These are phyloP conservation scores for Tenthredo scrophulariae DNA, from an alignment of 2,888 invertebrate species.

Conservation along the genomic window DNA sequence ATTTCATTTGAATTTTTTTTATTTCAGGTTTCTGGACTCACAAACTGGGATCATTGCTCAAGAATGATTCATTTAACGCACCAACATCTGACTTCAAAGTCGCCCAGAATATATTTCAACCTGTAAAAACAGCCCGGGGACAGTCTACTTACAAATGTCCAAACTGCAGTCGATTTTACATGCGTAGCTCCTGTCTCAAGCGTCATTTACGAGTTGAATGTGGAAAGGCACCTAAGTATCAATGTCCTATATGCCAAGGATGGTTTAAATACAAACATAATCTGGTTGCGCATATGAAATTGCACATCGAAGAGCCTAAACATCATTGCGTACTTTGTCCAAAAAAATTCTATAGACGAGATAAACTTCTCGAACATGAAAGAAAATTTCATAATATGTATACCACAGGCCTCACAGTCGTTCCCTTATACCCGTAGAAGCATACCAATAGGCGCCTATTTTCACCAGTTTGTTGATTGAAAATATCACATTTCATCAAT, in stretches of 20 bases:
- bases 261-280: slow-evolving; percentile 76
- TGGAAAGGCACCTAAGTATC: slow-evolving; percentile 76
- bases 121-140: slow-evolving; percentile 65
- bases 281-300: slow-evolving; percentile 71
- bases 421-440: not conserved
- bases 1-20: slow-evolving; percentile 53
- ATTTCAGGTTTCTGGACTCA: slow-evolving; percentile 71
- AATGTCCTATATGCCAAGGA: slow-evolving; percentile 74
- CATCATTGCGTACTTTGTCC: slow-evolving; percentile 68
- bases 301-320: slow-evolving; percentile 71
- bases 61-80: slow-evolving; percentile 42
- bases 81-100: slow-evolving; percentile 48
- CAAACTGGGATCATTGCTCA: slow-evolving; percentile 41
- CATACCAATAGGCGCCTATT: not conserved
- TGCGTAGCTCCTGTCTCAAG: slow-evolving; percentile 70
- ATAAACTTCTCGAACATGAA: slow-evolving; percentile 71
- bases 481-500: not conserved
- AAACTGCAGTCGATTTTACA: slow-evolving; percentile 78
- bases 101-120: slow-evolving; percentile 61
- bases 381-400: slow-evolving; percentile 66
- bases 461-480: not conserved
- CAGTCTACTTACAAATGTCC: slow-evolving; percentile 80
- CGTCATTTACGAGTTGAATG: slow-evolving; percentile 76
- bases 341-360: slow-evolving; percentile 72
- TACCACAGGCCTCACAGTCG: not conserved